These are phyloP conservation scores for Aradophagus sp. DNA, from an alignment of 1,140 invertebrate genomes.

Conservation along the genomic window DNA sequence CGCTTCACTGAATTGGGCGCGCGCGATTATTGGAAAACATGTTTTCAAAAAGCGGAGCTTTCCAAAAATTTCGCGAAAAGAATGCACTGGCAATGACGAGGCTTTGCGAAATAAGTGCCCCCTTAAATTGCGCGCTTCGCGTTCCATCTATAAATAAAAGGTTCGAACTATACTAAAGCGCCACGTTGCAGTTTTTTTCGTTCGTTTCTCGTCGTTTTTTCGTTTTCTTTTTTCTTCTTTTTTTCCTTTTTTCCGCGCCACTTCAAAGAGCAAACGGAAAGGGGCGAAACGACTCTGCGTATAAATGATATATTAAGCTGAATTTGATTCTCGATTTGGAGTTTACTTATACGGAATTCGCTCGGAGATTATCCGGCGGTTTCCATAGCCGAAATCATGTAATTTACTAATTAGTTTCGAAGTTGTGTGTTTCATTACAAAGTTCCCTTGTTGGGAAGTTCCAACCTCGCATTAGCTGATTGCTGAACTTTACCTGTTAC, in stretches of 20 bases:
- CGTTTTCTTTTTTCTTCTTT: not conserved
- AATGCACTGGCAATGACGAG: too few species aligned
- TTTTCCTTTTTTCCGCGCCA: too few species aligned
- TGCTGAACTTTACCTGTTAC: constrained; percentile 59
- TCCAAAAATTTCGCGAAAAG: constrained; percentile 2
- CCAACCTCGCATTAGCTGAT: constrained; percentile 55
- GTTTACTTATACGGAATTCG: constrained; percentile 44
- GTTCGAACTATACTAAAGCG: too few species aligned
- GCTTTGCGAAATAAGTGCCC: not conserved
- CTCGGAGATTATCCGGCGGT: constrained; percentile 41
- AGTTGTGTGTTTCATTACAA: constrained; percentile 58
- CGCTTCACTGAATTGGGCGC: constrained; percentile 26
- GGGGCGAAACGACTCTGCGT: constrained; percentile 21
- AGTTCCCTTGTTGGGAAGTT: constrained; percentile 53
- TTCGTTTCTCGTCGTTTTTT: not conserved
- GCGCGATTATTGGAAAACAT: constrained; percentile 44
- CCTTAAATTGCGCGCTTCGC: too few species aligned
- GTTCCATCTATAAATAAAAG: too few species aligned
- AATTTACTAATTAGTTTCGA: constrained; percentile 60
- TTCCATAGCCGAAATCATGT: constrained; percentile 53
- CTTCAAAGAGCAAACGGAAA: constrained; percentile 1
- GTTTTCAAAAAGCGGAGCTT: constrained; percentile 15
- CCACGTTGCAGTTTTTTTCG: too few species aligned
- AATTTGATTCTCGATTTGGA: constrained; percentile 52
- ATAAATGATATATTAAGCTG: constrained; percentile 35